Evolutionary conservation across 2,797 vertebrate genomes (phyloP).

Genomic region (Gadopsis bispinosus): DNA sequence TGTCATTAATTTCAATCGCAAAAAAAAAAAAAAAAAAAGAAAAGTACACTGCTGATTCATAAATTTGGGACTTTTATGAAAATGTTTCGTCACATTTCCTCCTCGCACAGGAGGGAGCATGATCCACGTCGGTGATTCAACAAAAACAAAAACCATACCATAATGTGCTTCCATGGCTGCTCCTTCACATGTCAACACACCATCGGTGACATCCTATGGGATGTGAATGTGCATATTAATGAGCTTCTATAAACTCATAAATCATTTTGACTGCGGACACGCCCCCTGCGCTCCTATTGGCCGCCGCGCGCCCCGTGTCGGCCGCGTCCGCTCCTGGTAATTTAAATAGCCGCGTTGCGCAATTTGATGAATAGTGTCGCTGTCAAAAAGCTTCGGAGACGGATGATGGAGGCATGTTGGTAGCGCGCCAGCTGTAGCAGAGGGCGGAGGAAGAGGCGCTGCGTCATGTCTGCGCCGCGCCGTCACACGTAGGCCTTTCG

Average conservation of each 20-base stretch:
- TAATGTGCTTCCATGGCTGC: conserved; percentile 9
- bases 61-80: neutral
- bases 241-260: conserved; percentile 72
- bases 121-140: neutral
- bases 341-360: conserved; percentile 78
- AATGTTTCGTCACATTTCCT: neutral
- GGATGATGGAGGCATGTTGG: conserved; percentile 10
- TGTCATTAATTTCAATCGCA: neutral
- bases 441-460: conserved; percentile 14
- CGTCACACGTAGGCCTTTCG: neutral
- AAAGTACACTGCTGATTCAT: neutral
- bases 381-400: conserved; percentile 60
- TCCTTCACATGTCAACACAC: conserved; percentile 25
- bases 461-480: conserved; percentile 44
- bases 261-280: conserved; percentile 76
- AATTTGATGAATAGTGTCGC: conserved; percentile 72
- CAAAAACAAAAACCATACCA: neutral
- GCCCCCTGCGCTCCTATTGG: conserved; percentile 76
- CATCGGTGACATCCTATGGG: neutral
- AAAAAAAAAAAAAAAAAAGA: neutral
- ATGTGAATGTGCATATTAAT: conserved; percentile 63
- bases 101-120: neutral
- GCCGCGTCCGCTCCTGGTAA: conserved; percentile 50
- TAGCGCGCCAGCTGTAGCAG: conserved; percentile 21
- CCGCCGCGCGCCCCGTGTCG: conserved; percentile 38